A percentile compares a stretch with the other conserved stretches of the same genome.
phyloP scores from a whole-genome alignment of 2,797 vertebrate species.

The Anisognathus igniventris region DNA sequence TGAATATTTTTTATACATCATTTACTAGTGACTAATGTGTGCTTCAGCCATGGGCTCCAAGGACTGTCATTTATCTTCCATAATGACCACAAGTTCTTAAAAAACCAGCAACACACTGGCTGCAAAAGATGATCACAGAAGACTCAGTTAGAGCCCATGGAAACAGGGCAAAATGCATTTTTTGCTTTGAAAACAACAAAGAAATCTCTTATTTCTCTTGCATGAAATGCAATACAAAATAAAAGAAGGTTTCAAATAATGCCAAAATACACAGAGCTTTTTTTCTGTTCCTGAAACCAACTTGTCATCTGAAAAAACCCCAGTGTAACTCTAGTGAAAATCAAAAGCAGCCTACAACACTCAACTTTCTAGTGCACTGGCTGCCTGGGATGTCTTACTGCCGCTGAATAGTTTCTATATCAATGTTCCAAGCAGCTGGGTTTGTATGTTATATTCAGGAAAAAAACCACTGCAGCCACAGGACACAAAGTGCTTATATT shows the following conservation, averaged over 20 bases:
- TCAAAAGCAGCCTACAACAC: neutral
- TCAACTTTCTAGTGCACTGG: neutral
- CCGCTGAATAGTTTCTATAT: neutral
- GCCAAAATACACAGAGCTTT: neutral
- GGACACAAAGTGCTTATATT: rapidly evolving
- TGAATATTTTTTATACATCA: slow-evolving; percentile 69
- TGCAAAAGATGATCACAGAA: slow-evolving; percentile 33
- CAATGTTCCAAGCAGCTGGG: neutral
- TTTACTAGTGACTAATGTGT: slow-evolving; percentile 64
- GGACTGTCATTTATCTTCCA: slow-evolving; percentile 61
- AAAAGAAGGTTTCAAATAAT: neutral
- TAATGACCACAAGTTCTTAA: slow-evolving; percentile 59
- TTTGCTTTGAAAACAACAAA: neutral
- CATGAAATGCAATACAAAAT: neutral
- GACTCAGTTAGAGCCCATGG: neutral
- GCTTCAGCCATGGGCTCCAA: slow-evolving; percentile 42
- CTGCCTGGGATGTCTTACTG: neutral
- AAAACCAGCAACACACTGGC: neutral
- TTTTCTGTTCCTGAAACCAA: neutral
- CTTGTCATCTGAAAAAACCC: neutral
- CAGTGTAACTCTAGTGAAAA: neutral
- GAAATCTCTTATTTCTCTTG: neutral
- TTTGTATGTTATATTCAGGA: neutral
- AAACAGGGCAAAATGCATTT: neutral
- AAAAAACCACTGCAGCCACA: neutral